These are phyloP conservation scores for Diplosoma virens DNA, from an alignment of 23 tunicate species.

Conservation along the genomic window DNA sequence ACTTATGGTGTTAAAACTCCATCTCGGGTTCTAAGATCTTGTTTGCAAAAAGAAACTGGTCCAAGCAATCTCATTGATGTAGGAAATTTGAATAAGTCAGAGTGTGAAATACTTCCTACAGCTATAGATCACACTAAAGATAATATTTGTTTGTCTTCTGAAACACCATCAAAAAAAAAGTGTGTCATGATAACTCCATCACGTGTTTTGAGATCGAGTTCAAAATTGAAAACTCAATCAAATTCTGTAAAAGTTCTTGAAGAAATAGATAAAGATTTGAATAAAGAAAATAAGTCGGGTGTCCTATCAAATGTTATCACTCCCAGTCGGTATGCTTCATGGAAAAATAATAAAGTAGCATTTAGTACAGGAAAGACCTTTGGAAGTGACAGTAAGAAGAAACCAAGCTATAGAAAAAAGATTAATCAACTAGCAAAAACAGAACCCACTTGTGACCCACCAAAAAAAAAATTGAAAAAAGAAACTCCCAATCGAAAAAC, in stretches of 20 bases:
- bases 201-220: too few relatives aligned
- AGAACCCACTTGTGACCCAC: background rate
- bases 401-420: background rate
- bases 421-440: background rate
- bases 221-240: too few relatives aligned
- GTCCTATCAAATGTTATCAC: conserved; percentile 33
- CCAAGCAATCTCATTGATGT: too few relatives aligned
- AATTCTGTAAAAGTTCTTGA: too few relatives aligned
- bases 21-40: background rate
- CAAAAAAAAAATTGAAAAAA: conserved; percentile 13
- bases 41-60: background rate
- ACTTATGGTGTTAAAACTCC: conserved; percentile 6
- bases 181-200: too few relatives aligned
- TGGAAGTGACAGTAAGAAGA: background rate
- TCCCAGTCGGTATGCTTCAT: conserved; percentile 43
- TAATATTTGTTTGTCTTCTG: too few relatives aligned
- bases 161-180: too few relatives aligned
- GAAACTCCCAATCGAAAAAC: background rate
- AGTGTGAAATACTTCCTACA: too few relatives aligned
- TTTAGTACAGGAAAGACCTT: background rate
- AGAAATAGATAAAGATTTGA: too few relatives aligned
- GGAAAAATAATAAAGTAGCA: conserved; percentile 15
- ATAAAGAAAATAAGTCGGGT: too few relatives aligned
- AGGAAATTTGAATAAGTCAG: too few relatives aligned
- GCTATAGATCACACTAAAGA: too few relatives aligned